These are phyloP conservation scores for Habrosyne pyritoides DNA, from an alignment of 2,888 invertebrate species.

Conservation along the genomic window DNA sequence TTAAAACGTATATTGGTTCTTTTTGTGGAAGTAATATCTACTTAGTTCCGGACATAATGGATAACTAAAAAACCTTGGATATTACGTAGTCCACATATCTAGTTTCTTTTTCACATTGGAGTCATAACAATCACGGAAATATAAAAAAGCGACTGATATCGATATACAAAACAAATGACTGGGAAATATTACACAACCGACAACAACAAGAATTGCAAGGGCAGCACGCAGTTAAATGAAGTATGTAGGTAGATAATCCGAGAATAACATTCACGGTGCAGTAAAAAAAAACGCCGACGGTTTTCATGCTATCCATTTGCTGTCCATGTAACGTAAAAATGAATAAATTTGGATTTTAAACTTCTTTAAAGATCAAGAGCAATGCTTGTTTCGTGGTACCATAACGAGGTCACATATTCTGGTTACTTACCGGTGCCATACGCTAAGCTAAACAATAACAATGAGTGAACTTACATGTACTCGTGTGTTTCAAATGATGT, in stretches of 20 bases:
- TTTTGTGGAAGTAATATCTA: too few relatives aligned
- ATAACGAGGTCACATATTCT: background rate
- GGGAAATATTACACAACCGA: background rate
- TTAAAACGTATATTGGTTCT: too few relatives aligned
- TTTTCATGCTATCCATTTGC: background rate
- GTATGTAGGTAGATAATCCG: background rate
- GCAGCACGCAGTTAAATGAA: background rate
- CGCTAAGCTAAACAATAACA: background rate
- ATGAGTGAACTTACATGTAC: conserved; percentile 48
- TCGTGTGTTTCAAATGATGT: conserved; percentile 13
- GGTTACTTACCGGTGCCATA: background rate
- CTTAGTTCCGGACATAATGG: background rate
- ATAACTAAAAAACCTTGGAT: background rate
- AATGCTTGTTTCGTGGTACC: background rate
- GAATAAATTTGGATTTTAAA: background rate
- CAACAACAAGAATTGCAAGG: background rate
- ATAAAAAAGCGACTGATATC: background rate
- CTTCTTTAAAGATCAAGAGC: background rate
- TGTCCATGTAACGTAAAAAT: background rate
- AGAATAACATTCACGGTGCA: background rate
- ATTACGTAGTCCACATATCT: background rate
- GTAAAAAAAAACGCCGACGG: background rate
- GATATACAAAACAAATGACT: background rate
- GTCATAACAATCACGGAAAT: background rate
- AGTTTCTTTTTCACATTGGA: background rate